Base-by-base conservation (phyloP, 1,140 invertebrate species). In the Musca vetustissima region DNA sequence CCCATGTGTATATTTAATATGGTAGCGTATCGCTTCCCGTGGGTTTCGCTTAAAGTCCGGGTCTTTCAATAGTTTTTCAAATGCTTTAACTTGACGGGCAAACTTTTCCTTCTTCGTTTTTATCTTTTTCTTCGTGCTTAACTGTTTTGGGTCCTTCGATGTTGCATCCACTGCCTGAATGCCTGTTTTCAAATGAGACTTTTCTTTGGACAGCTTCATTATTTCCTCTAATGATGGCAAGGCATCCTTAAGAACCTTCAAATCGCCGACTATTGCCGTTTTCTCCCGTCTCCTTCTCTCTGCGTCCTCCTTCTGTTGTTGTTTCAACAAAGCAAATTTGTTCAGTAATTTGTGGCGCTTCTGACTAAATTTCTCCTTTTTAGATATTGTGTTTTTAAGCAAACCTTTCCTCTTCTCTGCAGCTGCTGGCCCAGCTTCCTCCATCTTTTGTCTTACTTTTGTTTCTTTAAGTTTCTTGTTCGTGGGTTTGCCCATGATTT, bases 171-270 rank as follows among this genome's bases (percentile, higher is more conserved):
- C 22, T 2, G 15, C 28, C 17, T 71, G 28, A 9, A 75, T 72
- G 1, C 25, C 52, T 0, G 71, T 72, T 65, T 70, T 70, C n/a
- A 66, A 11, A 49, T 32, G 61, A 66, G 70, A 9, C 66, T 72
- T n/a, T 65, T 70, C n/a, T 65, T 69, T 74, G 1, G 71, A 78
- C 36, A 79, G 25, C 19, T 74, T 73, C 65, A 76, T 78, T 11
- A 81, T 71, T 24, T 79, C 77, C 21, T 78, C 72, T 7, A 83
- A 67, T 0, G 81, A 78, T 24, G 81, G 79, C 17, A 83, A 52
- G 0, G 79, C 79, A 74, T 83, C 81, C 0, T 75, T 72, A 0
- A 83, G 68, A 1, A 78, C 74, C n/a, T 77, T 77, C 0, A 82
- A 67, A 53, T 82, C 77, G 7, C 81, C 80, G 14, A 76, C 72